These are phyloP conservation scores for Drosophila parthenogenetica DNA, from an alignment of 2,888 invertebrate species.

Conservation along the genomic window DNA sequence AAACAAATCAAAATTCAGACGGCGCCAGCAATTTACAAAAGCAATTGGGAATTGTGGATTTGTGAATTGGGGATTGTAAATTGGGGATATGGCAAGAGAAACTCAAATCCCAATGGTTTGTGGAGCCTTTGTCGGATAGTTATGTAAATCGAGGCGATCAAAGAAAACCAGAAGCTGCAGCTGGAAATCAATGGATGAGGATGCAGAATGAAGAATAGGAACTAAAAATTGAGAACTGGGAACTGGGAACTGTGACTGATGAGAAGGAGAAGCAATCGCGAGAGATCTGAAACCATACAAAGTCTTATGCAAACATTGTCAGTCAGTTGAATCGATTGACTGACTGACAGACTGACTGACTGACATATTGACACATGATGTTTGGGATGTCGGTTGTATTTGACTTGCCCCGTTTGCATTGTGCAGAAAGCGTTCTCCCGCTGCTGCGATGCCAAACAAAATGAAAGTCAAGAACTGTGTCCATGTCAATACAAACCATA, in stretches of 20 bases:
- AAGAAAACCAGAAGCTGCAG: slow-evolving; percentile 41
- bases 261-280: slow-evolving; percentile 23
- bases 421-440: slow-evolving; percentile 37
- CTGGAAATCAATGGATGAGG: slow-evolving; percentile 1
- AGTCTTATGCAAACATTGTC: slow-evolving; percentile 74
- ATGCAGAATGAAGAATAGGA: not conserved
- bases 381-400: slow-evolving; percentile 39
- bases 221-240: not conserved
- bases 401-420: slow-evolving; percentile 39
- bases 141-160: slow-evolving; percentile 72
- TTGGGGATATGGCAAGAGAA: slow-evolving; percentile 26
- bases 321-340: slow-evolving; percentile 39
- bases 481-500: slow-evolving; percentile 79
- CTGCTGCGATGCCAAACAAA: slow-evolving; percentile 55
- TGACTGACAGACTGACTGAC: slow-evolving; percentile 59
- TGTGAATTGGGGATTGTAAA: slow-evolving; percentile 14
- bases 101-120: slow-evolving; percentile 23
- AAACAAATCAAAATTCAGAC: slow-evolving; percentile 75
- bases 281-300: slow-evolving; percentile 41
- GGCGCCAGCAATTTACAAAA: slow-evolving; percentile 72
- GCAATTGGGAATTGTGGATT: slow-evolving; percentile 22
- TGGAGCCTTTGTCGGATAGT: slow-evolving; percentile 72
- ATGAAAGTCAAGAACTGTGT: slow-evolving; percentile 79
- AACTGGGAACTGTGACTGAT: not conserved
- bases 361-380: slow-evolving; percentile 76